phyloP scores from a whole-genome alignment of 2,888 invertebrate species.

The Dryococelus australis region DNA sequence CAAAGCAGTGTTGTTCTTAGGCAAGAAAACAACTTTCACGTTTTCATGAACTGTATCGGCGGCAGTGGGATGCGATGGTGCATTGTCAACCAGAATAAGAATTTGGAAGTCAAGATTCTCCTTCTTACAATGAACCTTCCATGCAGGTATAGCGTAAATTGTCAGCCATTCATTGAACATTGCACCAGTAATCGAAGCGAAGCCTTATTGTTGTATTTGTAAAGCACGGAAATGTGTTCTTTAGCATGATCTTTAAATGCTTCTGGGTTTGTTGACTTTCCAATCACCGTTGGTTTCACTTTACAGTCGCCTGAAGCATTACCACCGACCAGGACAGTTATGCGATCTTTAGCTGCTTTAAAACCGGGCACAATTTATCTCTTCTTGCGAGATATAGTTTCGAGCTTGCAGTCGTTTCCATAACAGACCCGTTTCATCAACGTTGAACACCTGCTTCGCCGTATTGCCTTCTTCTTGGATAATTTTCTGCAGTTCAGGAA shows the following conservation, averaged over 20 bases:
- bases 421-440: too few relatives aligned
- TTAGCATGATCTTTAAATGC: slow-evolving; percentile 7
- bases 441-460: too few relatives aligned
- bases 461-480: too few relatives aligned
- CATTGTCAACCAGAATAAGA: too few relatives aligned
- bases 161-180: slow-evolving; percentile 1
- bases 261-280: not conserved
- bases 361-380: slow-evolving; percentile 17
- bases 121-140: not conserved
- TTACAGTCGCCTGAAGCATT: slow-evolving; percentile 29
- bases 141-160: not conserved
- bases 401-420: too few relatives aligned
- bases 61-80: not conserved
- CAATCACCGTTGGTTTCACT: slow-evolving; percentile 23
- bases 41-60: not conserved
- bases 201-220: slow-evolving; percentile 7
- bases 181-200: slow-evolving; percentile 4
- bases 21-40: not conserved
- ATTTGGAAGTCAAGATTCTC: too few relatives aligned
- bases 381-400: too few relatives aligned
- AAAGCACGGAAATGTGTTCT: slow-evolving; percentile 20
- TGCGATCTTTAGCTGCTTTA: too few relatives aligned
- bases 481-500: too few relatives aligned
- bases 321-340: slow-evolving; percentile 3
- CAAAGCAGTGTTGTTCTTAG: not conserved